Percentiles rank a stretch among this genome's conserved stretches.
Evolutionary conservation across 2,113 vertebrate genomes (phyloP).

Genomic region (Cavia porcellus): DNA sequence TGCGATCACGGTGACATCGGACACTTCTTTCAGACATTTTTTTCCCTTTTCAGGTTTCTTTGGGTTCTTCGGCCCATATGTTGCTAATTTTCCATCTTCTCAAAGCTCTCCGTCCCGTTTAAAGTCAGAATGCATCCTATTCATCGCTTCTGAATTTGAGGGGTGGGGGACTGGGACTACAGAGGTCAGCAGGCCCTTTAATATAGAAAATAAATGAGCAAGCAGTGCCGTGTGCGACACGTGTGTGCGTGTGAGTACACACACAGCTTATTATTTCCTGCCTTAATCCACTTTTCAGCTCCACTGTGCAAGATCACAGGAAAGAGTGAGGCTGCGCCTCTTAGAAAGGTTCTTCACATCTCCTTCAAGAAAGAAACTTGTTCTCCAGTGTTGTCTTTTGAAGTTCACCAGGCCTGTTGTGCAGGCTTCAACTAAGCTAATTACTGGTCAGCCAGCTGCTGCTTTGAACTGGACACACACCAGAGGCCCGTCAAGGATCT

Average conservation of each 20-base stretch:
- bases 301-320: conserved; percentile 83
- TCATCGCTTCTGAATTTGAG: conserved; percentile 80
- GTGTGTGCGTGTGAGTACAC: not conserved
- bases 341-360: conserved; percentile 67
- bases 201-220: conserved; percentile 83
- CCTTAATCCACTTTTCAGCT: conserved; percentile 84
- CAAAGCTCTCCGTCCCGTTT: conserved; percentile 85
- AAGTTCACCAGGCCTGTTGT: conserved; percentile 68
- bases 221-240: conserved; percentile 27
- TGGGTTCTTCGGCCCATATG: conserved; percentile 84
- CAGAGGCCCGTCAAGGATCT: conserved; percentile 48
- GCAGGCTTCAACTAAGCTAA: conserved; percentile 68
- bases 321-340: conserved; percentile 53
- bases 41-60: conserved; percentile 77
- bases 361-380: conserved; percentile 75
- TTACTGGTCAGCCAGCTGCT: conserved; percentile 76
- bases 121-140: conserved; percentile 86
- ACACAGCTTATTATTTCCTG: conserved; percentile 74
- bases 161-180: conserved; percentile 71
- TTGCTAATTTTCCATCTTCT: conserved; percentile 90
- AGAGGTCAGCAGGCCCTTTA: conserved; percentile 84
- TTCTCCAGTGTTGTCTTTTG: conserved; percentile 76
- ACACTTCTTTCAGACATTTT: conserved; percentile 77
- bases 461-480: conserved; percentile 46
- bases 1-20: conserved; percentile 79